Conservation (phyloP, 2,888 invertebrate species). For the Dynastes maya region DNA sequence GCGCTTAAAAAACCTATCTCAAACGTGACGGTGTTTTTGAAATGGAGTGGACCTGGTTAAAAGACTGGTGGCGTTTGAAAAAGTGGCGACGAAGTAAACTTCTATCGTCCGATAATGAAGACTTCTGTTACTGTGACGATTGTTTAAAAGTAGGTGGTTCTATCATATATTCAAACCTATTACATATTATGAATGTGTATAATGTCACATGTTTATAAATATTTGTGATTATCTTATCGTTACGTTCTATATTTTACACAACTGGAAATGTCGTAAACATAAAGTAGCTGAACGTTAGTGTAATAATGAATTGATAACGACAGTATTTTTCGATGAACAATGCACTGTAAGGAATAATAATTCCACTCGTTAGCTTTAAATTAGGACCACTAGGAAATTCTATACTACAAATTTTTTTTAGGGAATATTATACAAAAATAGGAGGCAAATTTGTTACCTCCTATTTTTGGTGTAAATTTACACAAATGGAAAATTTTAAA, state of each 20-base stretch:
- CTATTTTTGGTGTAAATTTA: no score
- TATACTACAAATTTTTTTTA: no score
- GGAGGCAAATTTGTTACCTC: no score
- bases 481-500: no score
- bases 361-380: no score
- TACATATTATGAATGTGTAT: not conserved
- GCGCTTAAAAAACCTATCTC: constrained; percentile 14
- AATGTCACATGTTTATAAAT: constrained; percentile 13
- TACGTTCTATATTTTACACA: constrained; percentile 2
- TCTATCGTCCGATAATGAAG: constrained; percentile 73
- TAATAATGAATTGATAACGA: not conserved
- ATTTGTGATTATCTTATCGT: constrained; percentile 3
- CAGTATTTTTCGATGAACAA: no score
- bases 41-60: constrained; percentile 88
- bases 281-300: not conserved
- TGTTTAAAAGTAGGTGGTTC: constrained; percentile 71
- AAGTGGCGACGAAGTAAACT: constrained; percentile 77
- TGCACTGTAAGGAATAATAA: no score
- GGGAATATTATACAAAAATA: no score
- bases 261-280: not conserved
- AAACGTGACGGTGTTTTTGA: constrained; percentile 43
- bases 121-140: constrained; percentile 85
- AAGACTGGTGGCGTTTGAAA: constrained; percentile 87
- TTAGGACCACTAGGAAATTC: no score
- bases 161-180: constrained; percentile 12